Evolutionary conservation across 2,113 vertebrate species (phyloP).

Genomic region (Lophura nycthemera): DNA sequence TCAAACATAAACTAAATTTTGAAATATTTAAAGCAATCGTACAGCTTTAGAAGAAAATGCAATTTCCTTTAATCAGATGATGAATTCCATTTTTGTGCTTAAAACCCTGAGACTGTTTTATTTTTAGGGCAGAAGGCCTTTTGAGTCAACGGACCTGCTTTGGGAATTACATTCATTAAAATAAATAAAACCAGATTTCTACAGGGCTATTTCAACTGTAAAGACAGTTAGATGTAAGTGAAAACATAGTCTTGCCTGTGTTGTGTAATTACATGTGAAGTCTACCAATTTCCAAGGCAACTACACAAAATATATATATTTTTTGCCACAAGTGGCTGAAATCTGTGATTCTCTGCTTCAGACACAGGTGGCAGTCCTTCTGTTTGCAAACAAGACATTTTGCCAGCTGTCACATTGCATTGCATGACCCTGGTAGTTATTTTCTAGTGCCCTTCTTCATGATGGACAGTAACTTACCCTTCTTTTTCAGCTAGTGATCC

Average conservation of each 20-base stretch:
- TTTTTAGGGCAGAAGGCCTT: neutral
- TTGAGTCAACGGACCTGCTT: neutral
- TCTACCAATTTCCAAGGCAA: neutral
- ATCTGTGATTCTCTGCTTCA: neutral
- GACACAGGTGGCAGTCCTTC: neutral
- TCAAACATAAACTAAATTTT: slow-evolving; percentile 1
- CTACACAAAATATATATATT: neutral
- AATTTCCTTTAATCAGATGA: neutral
- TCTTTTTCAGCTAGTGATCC: neutral
- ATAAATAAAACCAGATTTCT: neutral
- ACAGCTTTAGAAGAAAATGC: neutral
- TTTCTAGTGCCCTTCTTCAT: neutral
- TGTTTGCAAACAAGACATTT: neutral
- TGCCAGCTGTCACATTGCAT: neutral
- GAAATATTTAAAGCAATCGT: neutral
- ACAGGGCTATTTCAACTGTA: neutral
- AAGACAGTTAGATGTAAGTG: neutral
- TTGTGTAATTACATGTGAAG: neutral
- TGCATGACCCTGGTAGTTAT: neutral
- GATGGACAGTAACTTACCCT: neutral
- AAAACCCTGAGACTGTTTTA: neutral
- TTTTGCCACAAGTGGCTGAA: neutral
- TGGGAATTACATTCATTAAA: neutral
- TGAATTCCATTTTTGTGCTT: neutral
- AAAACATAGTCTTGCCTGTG: neutral